Evolutionary conservation across 2,113 vertebrate species (phyloP), one percentile per base, ranked within the genome.

Genomic region (Psephotus haematonotus): DNA sequence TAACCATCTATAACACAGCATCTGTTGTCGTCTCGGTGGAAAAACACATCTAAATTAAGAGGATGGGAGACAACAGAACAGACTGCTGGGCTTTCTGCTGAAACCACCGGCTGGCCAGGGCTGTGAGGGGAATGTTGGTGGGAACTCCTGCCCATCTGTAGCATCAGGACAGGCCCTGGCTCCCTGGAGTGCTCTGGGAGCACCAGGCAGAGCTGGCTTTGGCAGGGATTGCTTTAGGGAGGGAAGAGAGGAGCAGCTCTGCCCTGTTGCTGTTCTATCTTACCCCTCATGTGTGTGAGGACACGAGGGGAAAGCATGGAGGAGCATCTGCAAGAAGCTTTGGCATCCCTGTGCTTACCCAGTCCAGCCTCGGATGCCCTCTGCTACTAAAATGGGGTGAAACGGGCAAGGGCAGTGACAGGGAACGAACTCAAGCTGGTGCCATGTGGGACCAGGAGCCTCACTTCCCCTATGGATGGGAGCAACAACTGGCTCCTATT

Each of bases 101-200:
- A 88, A 86, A 69, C 86, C 83, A 44, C 68, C 92, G 86, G 76
- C 72, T 95, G 93, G 92, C 64, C 14, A 4, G 90, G 76, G 59
- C 82, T 88, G 64, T 3, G 5, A 87, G 85, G 67, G 67, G 64
- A 71, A 23, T 81, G 50, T 39, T 60, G 33, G 44, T 74, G 92
- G 94, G 59, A 95, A 90, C 85, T 92, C 88, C 76, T 93, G 82
- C 68, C 95, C 85, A 83, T 93, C 79, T 95, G 85, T 77, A 93
- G 68, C 90, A 88, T 67, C 89, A 68, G 76, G 63, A 71, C 49
- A 46, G 82, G 68, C 52, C 23, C 60, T 92, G 82, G 79, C 68
- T 91, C 59, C 55, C 47, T 2, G 2, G 49, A 15, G 76, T 53
- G 35, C 50, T 68, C 50, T 74, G 50, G 63, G 68, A 81, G 46